phyloP scores from a whole-genome alignment of 2,113 vertebrate species.

The Cichladusa arquata region DNA sequence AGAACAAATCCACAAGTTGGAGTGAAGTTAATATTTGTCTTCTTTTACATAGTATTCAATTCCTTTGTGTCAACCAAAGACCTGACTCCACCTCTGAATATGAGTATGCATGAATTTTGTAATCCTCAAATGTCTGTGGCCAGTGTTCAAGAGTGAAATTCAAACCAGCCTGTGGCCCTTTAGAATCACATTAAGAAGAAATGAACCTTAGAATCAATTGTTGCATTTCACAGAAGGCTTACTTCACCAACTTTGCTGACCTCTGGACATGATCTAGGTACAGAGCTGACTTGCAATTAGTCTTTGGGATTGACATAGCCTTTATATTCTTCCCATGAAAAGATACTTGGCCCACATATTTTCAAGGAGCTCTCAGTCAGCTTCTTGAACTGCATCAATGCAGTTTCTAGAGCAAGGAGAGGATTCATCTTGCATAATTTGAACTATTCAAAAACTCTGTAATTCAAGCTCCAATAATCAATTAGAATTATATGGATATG shows the following conservation, averaged over 20 bases:
- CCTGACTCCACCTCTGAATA: not conserved
- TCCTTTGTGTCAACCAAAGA: not conserved
- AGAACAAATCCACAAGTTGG: not conserved
- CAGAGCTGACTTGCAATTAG: not conserved
- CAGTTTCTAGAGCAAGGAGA: not conserved
- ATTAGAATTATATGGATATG: not conserved
- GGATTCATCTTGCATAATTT: not conserved
- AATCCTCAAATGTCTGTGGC: not conserved
- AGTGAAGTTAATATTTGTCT: not conserved
- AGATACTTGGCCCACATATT: not conserved
- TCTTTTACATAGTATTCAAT: not conserved
- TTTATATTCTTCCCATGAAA: not conserved
- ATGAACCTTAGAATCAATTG: not conserved
- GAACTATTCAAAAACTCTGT: not conserved
- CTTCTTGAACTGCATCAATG: not conserved
- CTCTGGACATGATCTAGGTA: not conserved
- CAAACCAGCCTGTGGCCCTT: not conserved
- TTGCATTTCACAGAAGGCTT: not conserved
- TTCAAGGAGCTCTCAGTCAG: not conserved
- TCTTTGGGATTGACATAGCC: not conserved
- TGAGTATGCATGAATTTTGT: not conserved
- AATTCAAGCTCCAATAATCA: not conserved
- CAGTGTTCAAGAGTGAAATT: not conserved
- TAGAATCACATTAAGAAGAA: not conserved
- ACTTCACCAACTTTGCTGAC: not conserved